Evolutionary conservation across 2,797 vertebrate species (phyloP), one percentile per base, ranked within the genome.

Genomic region (Poecilia velifera): DNA sequence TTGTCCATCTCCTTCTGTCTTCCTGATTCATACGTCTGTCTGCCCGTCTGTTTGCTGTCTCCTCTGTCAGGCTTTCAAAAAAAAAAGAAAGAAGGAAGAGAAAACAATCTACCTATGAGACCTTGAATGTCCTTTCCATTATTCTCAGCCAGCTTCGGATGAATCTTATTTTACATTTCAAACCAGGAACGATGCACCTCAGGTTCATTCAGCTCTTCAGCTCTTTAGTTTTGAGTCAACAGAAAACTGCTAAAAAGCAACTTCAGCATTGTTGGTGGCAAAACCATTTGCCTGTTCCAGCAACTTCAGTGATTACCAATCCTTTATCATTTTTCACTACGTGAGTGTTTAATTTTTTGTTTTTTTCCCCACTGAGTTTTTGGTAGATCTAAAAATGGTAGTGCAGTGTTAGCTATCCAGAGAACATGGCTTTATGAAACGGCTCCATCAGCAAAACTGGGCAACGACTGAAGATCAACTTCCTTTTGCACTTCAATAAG

Each of bases 31-130:
- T 45, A 74, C 86, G 79, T 84, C 85, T 76, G 78, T 89, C 84
- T 73, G 70, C 78, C 76, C 77, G 84, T 87, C 85, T 71, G 81
- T 80, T 83, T 78, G 12, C 87, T 5, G 62, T 70, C 76, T 73
- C 57, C 22, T 68, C 74, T 82, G 83, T 87, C 86, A 79, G 34
- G 87, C 74, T 39, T 76, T 87, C 78, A 81, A 75, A 39, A 66
- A 84, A 47, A 16, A 25, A 53, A 22, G 1, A n/a, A 57, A 51
- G 49, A 51, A 25, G 22, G 31, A 31, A 53, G 51, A 84, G 85
- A 76, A 75, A 85, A 83, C 86, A 84, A 72, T 72, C 74, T 79
- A 79, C 86, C 80, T 79, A 9, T 91, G 82, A 85, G 66, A 90
- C 81, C 87, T 82, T 84, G 76, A 49, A 72, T 31, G 64, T 78